These are phyloP conservation scores for Drosophila pallidifrons DNA, from an alignment of 1,140 invertebrate species.

Conservation along the genomic window DNA sequence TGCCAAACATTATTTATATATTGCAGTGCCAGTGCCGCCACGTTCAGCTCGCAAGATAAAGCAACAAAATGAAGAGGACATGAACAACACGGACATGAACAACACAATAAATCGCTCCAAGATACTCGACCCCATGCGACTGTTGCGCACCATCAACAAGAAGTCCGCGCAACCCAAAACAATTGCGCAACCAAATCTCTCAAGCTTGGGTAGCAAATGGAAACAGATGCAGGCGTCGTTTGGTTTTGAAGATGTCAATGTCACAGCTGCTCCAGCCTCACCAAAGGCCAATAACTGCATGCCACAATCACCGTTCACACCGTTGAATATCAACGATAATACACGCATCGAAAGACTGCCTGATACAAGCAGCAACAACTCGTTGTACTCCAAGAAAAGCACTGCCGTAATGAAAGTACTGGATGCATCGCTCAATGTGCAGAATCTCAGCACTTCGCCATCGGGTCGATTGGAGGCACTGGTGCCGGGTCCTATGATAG, in stretches of 20 bases:
- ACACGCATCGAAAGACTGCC: constrained; percentile 64
- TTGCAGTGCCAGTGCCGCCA: constrained; percentile 41
- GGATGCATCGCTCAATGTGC: constrained; percentile 67
- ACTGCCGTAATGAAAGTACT: constrained; percentile 71
- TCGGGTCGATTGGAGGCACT: constrained; percentile 77
- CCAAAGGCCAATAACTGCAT: constrained; percentile 23
- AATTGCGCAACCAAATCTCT: constrained; percentile 44
- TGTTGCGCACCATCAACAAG: constrained; percentile 76
- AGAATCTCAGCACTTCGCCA: constrained; percentile 78
- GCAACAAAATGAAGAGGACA: constrained; percentile 26
- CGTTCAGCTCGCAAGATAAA: constrained; percentile 62
- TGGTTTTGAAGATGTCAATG: constrained; percentile 50
- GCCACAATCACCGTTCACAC: constrained; percentile 49
- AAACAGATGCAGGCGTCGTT: constrained; percentile 72
- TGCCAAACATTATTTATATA: not conserved
- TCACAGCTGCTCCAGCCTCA: constrained; percentile 8
- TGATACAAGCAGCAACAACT: constrained; percentile 49
- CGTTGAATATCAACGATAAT: constrained; percentile 58
- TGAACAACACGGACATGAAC: constrained; percentile 48
- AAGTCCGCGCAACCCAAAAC: constrained; percentile 39
- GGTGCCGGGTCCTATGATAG: constrained; percentile 41
- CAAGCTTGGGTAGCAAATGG: constrained; percentile 68
- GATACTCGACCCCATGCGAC: constrained; percentile 69
- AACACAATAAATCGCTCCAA: constrained; percentile 70
- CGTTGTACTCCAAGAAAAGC: constrained; percentile 55